Percentiles rank a stretch among this genome's conserved stretches.
phyloP scores from a whole-genome alignment of 1,140 invertebrate species.

The Telenomus remus region DNA sequence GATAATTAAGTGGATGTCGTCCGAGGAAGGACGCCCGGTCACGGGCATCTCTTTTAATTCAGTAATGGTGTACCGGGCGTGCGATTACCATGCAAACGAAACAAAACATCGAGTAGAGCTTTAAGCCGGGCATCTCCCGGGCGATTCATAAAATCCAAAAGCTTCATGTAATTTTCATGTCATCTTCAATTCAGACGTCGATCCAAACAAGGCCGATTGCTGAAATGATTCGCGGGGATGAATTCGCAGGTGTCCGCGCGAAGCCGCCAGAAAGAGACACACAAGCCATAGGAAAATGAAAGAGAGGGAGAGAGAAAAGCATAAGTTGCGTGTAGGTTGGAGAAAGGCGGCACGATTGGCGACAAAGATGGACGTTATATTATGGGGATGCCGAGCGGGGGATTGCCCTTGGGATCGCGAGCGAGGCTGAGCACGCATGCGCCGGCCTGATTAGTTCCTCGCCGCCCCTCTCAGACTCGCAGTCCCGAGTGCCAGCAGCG shows the following conservation, averaged over 20 bases:
- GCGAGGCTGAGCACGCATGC: slow-evolving; percentile 67
- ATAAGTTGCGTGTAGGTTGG: too few relatives aligned
- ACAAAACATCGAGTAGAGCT: slow-evolving; percentile 10
- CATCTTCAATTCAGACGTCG: slow-evolving; percentile 40
- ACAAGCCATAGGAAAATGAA: slow-evolving; percentile 1
- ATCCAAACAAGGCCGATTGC: slow-evolving; percentile 6
- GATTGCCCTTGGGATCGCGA: slow-evolving; percentile 66
- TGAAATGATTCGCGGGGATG: slow-evolving; percentile 35
- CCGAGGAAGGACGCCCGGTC: slow-evolving; percentile 6
- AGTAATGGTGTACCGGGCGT: slow-evolving; percentile 23
- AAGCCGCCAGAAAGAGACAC: slow-evolving; percentile 19
- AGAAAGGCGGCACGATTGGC: slow-evolving; percentile 8
- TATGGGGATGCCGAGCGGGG: slow-evolving; percentile 57
- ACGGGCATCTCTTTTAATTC: slow-evolving; percentile 33
- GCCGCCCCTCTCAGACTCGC: slow-evolving; percentile 47
- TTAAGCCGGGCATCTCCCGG: slow-evolving; percentile 16
- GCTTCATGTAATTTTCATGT: slow-evolving; percentile 38
- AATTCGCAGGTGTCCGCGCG: slow-evolving; percentile 31
- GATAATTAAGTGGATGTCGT: slow-evolving; percentile 14
- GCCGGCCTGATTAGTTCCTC: slow-evolving; percentile 72
- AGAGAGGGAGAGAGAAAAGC: background rate
- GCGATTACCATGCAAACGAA: slow-evolving; percentile 39
- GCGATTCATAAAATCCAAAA: slow-evolving; percentile 36
- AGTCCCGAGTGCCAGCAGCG: slow-evolving; percentile 58
- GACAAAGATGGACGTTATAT: slow-evolving; percentile 22